Evolutionary conservation across 2,113 vertebrate genomes (phyloP).

Genomic region (Taxidea taxus): DNA sequence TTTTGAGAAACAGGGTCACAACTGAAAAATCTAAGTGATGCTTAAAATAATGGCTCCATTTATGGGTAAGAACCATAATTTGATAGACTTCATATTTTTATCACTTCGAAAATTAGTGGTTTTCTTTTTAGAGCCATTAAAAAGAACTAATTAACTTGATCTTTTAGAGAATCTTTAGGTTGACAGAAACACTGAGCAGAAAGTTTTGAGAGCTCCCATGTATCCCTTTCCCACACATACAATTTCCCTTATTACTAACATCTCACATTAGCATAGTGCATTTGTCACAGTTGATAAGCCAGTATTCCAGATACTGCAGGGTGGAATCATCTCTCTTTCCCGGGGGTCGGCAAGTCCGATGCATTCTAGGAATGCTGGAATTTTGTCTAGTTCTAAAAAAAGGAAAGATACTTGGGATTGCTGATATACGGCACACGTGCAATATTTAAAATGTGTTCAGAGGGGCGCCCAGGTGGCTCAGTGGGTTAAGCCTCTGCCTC

Average conservation of each 20-base stretch:
- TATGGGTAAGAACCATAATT: neutral
- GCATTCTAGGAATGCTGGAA: conserved; percentile 63
- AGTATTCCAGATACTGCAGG: conserved; percentile 47
- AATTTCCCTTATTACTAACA: neutral
- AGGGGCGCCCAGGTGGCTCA: neutral
- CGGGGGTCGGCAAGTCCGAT: conserved; percentile 66
- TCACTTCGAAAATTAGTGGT: neutral
- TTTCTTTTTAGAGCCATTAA: neutral
- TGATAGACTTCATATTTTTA: neutral
- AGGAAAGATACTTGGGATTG: neutral
- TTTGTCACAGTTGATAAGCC: neutral
- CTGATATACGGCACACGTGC: neutral
- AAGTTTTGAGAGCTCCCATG: neutral
- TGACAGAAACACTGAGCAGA: neutral
- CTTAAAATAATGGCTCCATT: neutral
- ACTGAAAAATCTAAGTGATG: neutral
- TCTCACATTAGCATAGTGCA: neutral
- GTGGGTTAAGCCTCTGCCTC: too few relatives aligned
- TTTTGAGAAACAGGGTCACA: neutral
- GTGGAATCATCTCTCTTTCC: conserved; percentile 73
- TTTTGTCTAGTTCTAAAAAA: conserved; percentile 69
- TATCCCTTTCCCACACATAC: neutral
- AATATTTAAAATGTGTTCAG: conserved; percentile 17
- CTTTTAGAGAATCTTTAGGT: neutral
- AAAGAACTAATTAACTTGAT: neutral